These are phyloP conservation scores for Malacosoma neustria DNA, from an alignment of 2,888 invertebrate genomes.

Conservation along the genomic window DNA sequence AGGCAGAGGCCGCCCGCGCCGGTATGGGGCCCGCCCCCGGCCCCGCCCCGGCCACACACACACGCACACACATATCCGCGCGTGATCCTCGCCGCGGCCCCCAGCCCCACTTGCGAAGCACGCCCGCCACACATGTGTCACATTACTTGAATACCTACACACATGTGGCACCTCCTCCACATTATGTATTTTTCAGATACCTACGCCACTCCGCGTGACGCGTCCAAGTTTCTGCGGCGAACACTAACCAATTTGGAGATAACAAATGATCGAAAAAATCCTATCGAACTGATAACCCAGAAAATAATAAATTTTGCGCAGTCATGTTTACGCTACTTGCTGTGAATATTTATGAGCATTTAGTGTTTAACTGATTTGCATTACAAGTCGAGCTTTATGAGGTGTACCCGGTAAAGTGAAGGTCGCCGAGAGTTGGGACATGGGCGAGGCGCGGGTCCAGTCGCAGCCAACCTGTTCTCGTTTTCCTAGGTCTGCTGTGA, in stretches of 20 bases:
- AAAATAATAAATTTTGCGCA: background rate
- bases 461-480: background rate
- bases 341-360: background rate
- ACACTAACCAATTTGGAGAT: background rate
- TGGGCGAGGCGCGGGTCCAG: background rate
- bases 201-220: slow-evolving; percentile 26
- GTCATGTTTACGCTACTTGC: background rate
- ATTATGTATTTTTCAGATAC: slow-evolving; percentile 56
- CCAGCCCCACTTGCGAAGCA: slow-evolving; percentile 27
- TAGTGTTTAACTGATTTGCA: slow-evolving; percentile 15
- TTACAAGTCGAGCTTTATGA: slow-evolving; percentile 11
- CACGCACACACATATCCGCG: slow-evolving; percentile 34
- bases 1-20: slow-evolving; percentile 37
- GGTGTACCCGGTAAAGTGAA: slow-evolving; percentile 4
- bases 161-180: slow-evolving; percentile 65
- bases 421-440: background rate
- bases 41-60: slow-evolving; percentile 46
- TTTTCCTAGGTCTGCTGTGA: background rate
- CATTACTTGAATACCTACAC: slow-evolving; percentile 56
- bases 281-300: background rate
- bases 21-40: slow-evolving; percentile 51
- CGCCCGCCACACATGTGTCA: slow-evolving; percentile 45
- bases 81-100: slow-evolving; percentile 33
- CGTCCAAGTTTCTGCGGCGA: background rate
- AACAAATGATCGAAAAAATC: slow-evolving; percentile 6